Conservation (phyloP, 1,140 invertebrate species). For the Cydia amplana region DNA sequence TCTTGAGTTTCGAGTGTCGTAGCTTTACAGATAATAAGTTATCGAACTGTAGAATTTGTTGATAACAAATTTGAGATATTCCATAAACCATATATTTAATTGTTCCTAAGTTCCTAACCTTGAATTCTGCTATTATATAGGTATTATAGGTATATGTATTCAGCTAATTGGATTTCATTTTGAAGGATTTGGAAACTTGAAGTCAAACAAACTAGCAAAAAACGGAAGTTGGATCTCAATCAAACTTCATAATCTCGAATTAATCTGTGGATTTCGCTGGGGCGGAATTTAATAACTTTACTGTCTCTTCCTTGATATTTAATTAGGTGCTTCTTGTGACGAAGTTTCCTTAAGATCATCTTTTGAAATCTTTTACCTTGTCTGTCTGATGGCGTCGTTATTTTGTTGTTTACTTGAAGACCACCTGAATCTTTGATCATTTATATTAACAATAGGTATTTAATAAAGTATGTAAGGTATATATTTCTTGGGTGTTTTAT, state of each 20-base stretch:
- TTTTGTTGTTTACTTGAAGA: no score
- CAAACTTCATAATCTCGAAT: constrained; percentile 20
- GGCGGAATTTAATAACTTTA: constrained; percentile 16
- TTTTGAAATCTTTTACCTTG: constrained; percentile 4
- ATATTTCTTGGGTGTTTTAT: no score
- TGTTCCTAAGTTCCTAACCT: no score
- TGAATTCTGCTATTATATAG: not conserved
- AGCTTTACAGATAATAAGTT: not conserved
- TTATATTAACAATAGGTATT: no score
- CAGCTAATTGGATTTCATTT: not conserved
- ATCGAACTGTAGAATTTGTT: not conserved
- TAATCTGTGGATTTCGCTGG: not conserved
- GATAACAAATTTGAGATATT: not conserved
- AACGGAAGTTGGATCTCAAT: not conserved
- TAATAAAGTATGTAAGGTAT: no score
- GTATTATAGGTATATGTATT: no score
- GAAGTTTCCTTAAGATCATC: not conserved
- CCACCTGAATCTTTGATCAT: no score
- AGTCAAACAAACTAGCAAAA: not conserved
- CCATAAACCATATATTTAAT: no score
- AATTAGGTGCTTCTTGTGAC: constrained; percentile 16
- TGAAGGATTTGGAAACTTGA: not conserved
- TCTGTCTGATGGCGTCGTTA: not conserved
- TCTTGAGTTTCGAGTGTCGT: not conserved
- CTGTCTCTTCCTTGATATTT: constrained; percentile 26